Base-by-base conservation (phyloP, 1,140 invertebrate species). In the Solenopsis invicta region DNA sequence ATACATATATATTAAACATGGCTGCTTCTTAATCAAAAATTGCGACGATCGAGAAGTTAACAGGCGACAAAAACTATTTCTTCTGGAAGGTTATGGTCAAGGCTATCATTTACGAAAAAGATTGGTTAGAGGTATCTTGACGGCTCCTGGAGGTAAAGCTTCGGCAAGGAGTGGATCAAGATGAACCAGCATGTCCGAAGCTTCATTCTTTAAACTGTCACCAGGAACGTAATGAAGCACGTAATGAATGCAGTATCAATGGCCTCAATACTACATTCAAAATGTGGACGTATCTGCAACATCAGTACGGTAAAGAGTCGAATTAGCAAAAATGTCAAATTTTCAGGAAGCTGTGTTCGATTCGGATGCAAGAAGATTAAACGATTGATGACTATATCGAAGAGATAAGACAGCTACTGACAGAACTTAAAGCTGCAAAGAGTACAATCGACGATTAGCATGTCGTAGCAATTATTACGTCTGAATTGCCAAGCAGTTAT, bases 261-360 rank as follows among this genome's bases (percentile, higher is more conserved):
- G 64, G 64, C 0, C 18, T 67, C 12, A 34, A 67, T 5, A 67
- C 16, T 21, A 3, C 37, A 41, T 67, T 67, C 37, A 9, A 67
- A 10, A 67, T 67, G 8, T 67, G 64, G 34, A n/a, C 64, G 1
- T 41, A 67, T 41, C 18, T 67, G 9, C 34, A 67, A 12, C 41
- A 67, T 21, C 34, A 67, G 4, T 67, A 67, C 18, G 18, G 34
- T 41, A 66, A 37, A 2, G 29, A 29, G 29, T 66, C 62, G 2
- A 67, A 67, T 67, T 34, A 67, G 37, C 37, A 16, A 41, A 67
- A 67, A 67, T 67, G 29, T 67, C 16, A 9, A 41, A 67, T 67
- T 67, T 67, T 67, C 18, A 37, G 64, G 9, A 67, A 67, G 37
- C 9, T 67, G 64, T 67, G 64, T 12, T 67, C 18, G 18, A 18